phyloP scores from a whole-genome alignment of 2,113 vertebrate genomes.

The Aegotheles bennettii region DNA sequence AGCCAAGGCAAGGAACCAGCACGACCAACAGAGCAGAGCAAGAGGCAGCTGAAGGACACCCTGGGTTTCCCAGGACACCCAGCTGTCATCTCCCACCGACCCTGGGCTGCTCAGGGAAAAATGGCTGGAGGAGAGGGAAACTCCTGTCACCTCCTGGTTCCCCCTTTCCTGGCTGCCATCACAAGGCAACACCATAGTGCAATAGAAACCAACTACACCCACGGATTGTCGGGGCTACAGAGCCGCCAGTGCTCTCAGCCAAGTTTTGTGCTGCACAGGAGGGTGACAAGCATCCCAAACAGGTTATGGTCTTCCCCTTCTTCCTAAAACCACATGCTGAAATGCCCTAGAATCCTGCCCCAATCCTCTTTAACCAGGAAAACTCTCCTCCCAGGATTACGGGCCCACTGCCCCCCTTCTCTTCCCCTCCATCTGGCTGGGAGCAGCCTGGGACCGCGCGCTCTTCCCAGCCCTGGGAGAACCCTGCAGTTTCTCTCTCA shows the following conservation, averaged over 20 bases:
- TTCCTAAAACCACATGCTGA: neutral
- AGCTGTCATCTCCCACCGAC: neutral
- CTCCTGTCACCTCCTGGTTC: neutral
- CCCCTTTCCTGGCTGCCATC: neutral
- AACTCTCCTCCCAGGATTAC: slow-evolving; percentile 15
- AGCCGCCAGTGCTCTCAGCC: neutral
- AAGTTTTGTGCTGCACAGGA: neutral
- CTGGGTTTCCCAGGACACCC: neutral
- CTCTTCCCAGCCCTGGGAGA: slow-evolving; percentile 50
- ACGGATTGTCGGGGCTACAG: neutral
- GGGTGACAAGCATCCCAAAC: neutral
- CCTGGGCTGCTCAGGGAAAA: neutral
- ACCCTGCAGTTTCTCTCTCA: slow-evolving; percentile 52
- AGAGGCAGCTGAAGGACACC: neutral
- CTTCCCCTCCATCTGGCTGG: slow-evolving; percentile 47
- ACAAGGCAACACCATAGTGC: neutral
- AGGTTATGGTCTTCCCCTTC: neutral
- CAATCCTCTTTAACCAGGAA: slow-evolving; percentile 26
- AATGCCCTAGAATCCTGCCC: neutral
- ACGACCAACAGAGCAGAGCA: rapidly evolving
- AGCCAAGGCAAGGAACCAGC: neutral
- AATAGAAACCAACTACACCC: neutral
- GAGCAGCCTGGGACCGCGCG: slow-evolving; percentile 47
- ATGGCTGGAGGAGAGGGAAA: neutral
- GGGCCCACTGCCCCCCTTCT: slow-evolving; percentile 34